phyloP scores from a whole-genome alignment of 2,113 vertebrate species.

The Hypanus sabinus region DNA sequence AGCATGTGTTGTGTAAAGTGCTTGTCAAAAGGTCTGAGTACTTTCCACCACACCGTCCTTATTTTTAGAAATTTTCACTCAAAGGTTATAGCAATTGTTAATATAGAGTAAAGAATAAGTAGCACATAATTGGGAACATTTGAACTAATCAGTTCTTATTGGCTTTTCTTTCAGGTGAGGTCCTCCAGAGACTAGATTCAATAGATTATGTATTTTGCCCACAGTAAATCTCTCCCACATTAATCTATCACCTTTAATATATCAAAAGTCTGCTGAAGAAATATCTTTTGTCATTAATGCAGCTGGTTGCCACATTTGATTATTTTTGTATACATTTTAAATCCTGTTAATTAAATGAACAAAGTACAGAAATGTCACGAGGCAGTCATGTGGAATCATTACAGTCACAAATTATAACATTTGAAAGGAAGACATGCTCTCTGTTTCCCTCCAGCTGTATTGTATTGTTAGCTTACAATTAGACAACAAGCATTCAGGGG shows the following conservation, averaged over 20 bases:
- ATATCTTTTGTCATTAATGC: not conserved
- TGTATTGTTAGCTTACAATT: not conserved
- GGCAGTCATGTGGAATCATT: not conserved
- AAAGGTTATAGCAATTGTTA: not conserved
- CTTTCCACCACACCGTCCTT: not conserved
- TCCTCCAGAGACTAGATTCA: not conserved
- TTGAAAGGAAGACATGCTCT: not conserved
- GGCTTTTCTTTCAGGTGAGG: not conserved
- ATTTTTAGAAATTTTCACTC: too few relatives aligned
- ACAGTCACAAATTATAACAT: not conserved
- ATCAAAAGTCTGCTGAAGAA: not conserved
- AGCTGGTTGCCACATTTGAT: not conserved
- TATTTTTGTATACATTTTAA: constrained; percentile 19
- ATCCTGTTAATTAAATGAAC: constrained; percentile 7
- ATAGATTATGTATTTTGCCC: not conserved
- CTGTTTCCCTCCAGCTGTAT: not conserved
- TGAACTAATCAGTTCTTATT: not conserved
- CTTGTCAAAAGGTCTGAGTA: not conserved
- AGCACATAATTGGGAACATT: too few relatives aligned
- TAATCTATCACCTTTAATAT: not conserved
- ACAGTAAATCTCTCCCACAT: not conserved
- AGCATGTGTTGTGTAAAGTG: not conserved
- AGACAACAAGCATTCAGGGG: not conserved
- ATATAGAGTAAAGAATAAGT: too few relatives aligned
- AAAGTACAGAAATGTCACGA: not conserved